Evolutionary conservation across 2,888 invertebrate species (phyloP).

Genomic region (Crepidodera aurea): DNA sequence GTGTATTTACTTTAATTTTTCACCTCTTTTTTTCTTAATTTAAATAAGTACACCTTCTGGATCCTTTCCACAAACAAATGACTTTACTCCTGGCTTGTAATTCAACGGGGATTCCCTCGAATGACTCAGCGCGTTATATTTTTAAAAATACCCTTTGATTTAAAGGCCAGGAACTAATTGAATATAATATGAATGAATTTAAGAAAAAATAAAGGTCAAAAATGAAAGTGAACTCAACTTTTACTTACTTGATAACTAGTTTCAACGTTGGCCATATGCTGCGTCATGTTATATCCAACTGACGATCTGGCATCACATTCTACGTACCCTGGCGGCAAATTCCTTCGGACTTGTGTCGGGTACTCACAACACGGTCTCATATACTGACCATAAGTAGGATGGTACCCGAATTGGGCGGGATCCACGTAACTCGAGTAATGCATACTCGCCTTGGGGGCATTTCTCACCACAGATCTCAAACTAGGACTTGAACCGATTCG

Average conservation of each 20-base stretch:
- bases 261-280: background rate
- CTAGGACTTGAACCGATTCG: background rate
- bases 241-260: background rate
- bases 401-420: background rate
- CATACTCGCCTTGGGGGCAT: background rate
- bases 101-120: too few species aligned
- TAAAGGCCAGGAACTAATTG: too few species aligned
- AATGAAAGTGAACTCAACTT: too few species aligned
- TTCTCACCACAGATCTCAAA: background rate
- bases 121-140: too few species aligned
- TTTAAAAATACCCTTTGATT: too few species aligned
- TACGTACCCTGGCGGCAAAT: background rate
- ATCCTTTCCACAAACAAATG: too few species aligned
- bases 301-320: background rate
- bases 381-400: background rate
- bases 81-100: too few species aligned
- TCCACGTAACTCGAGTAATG: constrained; percentile 16
- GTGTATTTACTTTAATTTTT: too few species aligned
- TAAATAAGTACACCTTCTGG: too few species aligned
- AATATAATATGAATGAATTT: too few species aligned
- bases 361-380: background rate
- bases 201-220: too few species aligned
- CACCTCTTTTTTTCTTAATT: too few species aligned
- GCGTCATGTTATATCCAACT: background rate
- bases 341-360: background rate